Conservation (phyloP, 2,888 invertebrate species). For the Ophioninae sp. region DNA sequence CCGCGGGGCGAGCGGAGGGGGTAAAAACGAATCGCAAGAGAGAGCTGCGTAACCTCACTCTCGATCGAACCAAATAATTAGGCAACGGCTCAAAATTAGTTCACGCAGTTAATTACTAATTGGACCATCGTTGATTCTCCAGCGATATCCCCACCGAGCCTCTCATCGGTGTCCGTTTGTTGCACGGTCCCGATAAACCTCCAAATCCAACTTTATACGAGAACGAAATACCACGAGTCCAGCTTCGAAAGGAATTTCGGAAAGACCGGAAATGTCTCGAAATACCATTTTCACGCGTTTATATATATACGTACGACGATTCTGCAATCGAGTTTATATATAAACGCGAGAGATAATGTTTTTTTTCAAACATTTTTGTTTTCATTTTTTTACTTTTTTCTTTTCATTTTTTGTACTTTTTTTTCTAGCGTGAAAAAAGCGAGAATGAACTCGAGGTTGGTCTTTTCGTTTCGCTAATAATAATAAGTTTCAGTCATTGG, state of each 20-base stretch:
- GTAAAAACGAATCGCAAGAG: background rate
- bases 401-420: background rate
- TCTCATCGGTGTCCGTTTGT: constrained; percentile 58
- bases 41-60: constrained; percentile 17
- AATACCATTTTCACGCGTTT: too few species aligned
- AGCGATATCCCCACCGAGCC: constrained; percentile 32
- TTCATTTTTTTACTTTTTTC: too few species aligned
- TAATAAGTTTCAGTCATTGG: background rate
- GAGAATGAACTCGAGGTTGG: constrained; percentile 18
- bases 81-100: constrained; percentile 48
- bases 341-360: too few species aligned
- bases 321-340: background rate
- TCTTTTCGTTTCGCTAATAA: constrained; percentile 34
- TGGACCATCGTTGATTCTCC: constrained; percentile 64
- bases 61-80: constrained; percentile 50
- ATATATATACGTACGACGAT: too few species aligned
- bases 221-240: constrained; percentile 42
- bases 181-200: constrained; percentile 60
- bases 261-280: background rate
- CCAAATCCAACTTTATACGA: constrained; percentile 63
- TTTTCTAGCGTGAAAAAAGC: background rate
- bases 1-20: too few species aligned
- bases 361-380: too few species aligned
- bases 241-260: constrained; percentile 15
- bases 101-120: constrained; percentile 61